Evolutionary conservation across 2,888 invertebrate species (phyloP), one percentile per base, ranked within the genome.

Genomic region (Papilio demoleus): DNA sequence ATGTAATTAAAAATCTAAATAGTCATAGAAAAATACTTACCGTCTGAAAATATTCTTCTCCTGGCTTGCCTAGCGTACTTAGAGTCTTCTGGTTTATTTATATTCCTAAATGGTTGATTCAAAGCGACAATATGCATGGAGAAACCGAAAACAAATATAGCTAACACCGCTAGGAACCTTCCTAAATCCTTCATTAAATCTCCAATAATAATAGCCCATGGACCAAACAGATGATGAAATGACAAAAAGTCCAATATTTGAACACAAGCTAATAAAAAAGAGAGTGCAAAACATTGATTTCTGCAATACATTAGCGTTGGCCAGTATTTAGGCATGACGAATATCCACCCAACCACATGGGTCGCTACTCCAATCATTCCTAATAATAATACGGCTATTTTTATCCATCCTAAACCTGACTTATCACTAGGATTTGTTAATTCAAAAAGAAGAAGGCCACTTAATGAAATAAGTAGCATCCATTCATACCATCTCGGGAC

Each of bases 131-230:
- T 97, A 81, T 97, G 97, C 95, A 99, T 97, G 1, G 99, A 99
- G 90, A 99, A 99, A 70, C 99, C 99, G 79, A 99, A 97, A 77
- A 99, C 98, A 91, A 99, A 99, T 86, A 99, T 98, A 38, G 97
- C 96, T 82, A 99, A 92, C 27, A 99, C 99, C 59, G 99, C 99
- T 72, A 99, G 94, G 88, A 99, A 99, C 82, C 98, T 94, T n/a
- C 97, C 97, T 76, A 99, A 93, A 88, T 99, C 98, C 86, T 97
- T 97, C 95, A 97, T 96, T 67, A 97, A 93, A 87, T 97, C 97
- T 24, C 99, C 97, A 81, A 99, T 99, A 86, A 99, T 99, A 83
- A 99, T 99, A 38, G 99, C 99, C 99, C 99, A 99, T 0, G 99
- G 99, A 59, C 99, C 99, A 85, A 99, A 99, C 22, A 99, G 94